Evolutionary conservation across 2,113 vertebrate species (phyloP), one percentile per base, ranked within the genome.

Genomic region (Amblyornis subalaris): DNA sequence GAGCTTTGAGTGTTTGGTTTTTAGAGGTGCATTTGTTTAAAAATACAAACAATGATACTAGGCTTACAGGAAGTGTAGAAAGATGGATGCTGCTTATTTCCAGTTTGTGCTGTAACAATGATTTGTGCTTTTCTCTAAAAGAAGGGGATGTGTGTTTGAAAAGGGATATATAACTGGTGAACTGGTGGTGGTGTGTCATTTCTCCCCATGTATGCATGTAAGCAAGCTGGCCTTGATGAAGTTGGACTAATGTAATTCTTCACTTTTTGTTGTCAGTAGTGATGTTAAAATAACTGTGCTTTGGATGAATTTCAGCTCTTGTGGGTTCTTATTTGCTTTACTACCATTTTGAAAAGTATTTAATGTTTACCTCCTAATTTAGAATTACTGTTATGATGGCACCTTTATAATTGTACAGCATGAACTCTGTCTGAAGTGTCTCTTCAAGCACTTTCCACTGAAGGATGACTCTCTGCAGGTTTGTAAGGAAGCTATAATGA

Each of bases 131-230:
- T 55, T 36, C 18, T 31, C 23, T n/a, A 28, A 36, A 76, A 22
- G 20, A 51, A 72, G n/a, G 23, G 6, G 5, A 5, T 42, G 13
- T 76, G 31, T 54, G 4, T 78, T 73, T 75, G 26, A 18, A 29
- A 31, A 66, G 38, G 28, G 21, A 6, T 29, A 2, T 28, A 16
- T 26, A n/a, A n/a, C 42, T 31, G 38, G 21, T 72, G 45, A 88
- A 24, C 57, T 72, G 40, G 6, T 58, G 33, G 29, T 38, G 12
- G 2, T 85, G 14, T 47, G 18, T 45, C 28, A 17, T 29, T 58
- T 25, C 8, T 40, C 15, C 1, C 13, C 3, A 0, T 26, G 3
- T 51, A 24, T 33, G 33, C 29, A 17, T 4, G 4, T 67, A 55
- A 66, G 13, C 35, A 67, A 28, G 38, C 21, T 18, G 4, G 38